These are phyloP conservation scores for Drosophila triauraria DNA, from an alignment of 1,140 invertebrate species.

Conservation along the genomic window DNA sequence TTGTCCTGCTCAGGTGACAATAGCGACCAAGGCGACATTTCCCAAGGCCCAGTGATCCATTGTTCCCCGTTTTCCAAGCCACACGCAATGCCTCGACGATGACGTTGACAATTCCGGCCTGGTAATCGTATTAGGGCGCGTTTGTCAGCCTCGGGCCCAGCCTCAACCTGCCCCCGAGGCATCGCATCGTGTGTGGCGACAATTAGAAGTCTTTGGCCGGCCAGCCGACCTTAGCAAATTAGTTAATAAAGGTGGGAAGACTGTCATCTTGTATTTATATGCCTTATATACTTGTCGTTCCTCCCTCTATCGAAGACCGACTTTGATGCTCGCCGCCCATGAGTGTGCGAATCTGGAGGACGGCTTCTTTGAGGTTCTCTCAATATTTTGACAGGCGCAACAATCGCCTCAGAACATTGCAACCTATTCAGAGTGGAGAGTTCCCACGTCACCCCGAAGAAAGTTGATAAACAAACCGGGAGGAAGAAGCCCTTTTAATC, in stretches of 20 bases:
- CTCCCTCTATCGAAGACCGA: not conserved
- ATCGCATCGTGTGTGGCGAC: constrained; percentile 61
- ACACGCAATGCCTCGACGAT: constrained; percentile 67
- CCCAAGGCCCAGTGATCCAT: constrained; percentile 50
- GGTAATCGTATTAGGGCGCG: constrained; percentile 69
- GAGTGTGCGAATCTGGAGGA: constrained; percentile 71
- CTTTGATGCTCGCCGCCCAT: constrained; percentile 61
- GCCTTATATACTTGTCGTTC: constrained; percentile 24
- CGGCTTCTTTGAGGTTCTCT: constrained; percentile 53
- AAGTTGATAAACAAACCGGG: constrained; percentile 31
- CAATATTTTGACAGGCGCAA: constrained; percentile 78
- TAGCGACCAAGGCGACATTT: constrained; percentile 61
- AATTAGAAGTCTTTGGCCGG: constrained; percentile 70
- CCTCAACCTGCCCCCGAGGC: constrained; percentile 5
- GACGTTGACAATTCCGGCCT: constrained; percentile 60
- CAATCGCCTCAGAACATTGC: constrained; percentile 66
- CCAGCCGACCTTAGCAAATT: constrained; percentile 71
- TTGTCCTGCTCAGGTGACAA: constrained; percentile 70
- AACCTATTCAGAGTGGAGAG: constrained; percentile 34
- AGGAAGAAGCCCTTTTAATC: constrained; percentile 31
- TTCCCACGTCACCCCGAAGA: constrained; percentile 61
- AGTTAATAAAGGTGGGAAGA: constrained; percentile 80
- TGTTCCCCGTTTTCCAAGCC: constrained; percentile 29
- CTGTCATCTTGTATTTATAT: constrained; percentile 57
- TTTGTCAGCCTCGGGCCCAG: constrained; percentile 14